Base-by-base conservation (phyloP, 2,888 invertebrate genomes). In the Tachina fera region DNA sequence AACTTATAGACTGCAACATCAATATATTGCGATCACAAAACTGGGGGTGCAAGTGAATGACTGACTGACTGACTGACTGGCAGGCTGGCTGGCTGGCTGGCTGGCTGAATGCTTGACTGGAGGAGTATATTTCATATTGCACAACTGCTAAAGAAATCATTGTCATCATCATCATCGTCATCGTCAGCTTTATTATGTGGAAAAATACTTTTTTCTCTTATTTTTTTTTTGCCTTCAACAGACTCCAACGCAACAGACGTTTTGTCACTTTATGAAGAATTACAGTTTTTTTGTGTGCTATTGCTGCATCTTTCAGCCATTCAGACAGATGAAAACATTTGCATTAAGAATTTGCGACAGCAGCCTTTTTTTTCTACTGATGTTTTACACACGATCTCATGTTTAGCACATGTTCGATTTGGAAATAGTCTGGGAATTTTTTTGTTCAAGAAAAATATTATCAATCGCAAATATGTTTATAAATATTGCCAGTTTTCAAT, bases 191-290 rank as follows among this genome's bases (percentile, higher is more conserved):
- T 61, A 71, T 79, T 83, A 76, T 83, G 67, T 71, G 67, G 78
- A 82, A 82, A 75, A 56, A 19, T 51, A 45, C 41, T 45, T 11
- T 45, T 60, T 61, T 19, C 31, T 47, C 39, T 16, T 14, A 1
- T 58, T 65, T 9, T 9, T n/a, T 9, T 5, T 77, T 70, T 45
- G 13, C 3, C 47, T 11, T 61, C 49, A 70, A 71, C 65, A 71
- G 75, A 86, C 86, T 83, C 86, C 86, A 86, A 86, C 86, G 86
- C 86, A 86, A 79, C 86, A 86, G 86, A 86, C 86, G 79, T 86
- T 86, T 86, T 86, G 86, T 86, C 86, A 86, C 86, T 86, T 86
- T 86, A 86, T 86, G 86, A 86, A 79, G 83, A 83, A 86, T 86
- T 76, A 72, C 81, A 65, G 41, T 63, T 14, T 43, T 49, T 49